Base-by-base conservation (phyloP, 2,888 invertebrate species). In the Eupsilia transversa region DNA sequence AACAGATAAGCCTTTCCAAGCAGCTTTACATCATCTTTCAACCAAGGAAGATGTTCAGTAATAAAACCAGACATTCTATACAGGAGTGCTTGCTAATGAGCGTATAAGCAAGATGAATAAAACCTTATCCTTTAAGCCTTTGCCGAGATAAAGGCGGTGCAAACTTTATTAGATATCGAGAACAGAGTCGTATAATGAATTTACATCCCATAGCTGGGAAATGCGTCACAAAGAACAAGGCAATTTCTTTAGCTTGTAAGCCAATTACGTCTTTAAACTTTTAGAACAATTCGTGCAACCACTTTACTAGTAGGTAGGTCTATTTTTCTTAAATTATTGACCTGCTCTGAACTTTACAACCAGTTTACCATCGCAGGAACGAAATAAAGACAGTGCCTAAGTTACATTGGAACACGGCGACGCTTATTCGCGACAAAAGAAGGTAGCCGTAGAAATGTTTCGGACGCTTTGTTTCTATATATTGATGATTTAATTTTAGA, bases 111-210 rank as follows among this genome's bases (percentile, higher is more conserved):
- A 80, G 35, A 63, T 60, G 54, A 73, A 80, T 61, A 81, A 64
- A 56, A 57, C 20, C 41, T 56, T 49, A 72, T 56, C 49, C 41
- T 41, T 63, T 63, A 72, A 63, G 49, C 35, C 30, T 57, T 49
- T 52, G 33, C 63, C 23, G 35, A 65, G 52, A 66, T 61, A 49
- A 54, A 79, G 12, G n/a, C 7, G n/a, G 3, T 43, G 30, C 3
- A 41, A 54, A 65, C 20, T 65, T 73, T 65, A 65, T 74, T 64
- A 64, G 12, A 72, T 64, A 80, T 77, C 30, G 80, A 59, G 59
- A 59, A 64, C 12, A 6, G 14, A 38, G 43, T 59, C 20, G 1
- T 30, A 12, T 67, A 43, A 57, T 63, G 14, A 49, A 77, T 35
- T 33, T 43, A 72, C 20, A 49, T 20, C 35, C 17, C n/a, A 46